These are phyloP conservation scores for Ctena decussata DNA, from an alignment of 2,888 invertebrate genomes.

Conservation along the genomic window DNA sequence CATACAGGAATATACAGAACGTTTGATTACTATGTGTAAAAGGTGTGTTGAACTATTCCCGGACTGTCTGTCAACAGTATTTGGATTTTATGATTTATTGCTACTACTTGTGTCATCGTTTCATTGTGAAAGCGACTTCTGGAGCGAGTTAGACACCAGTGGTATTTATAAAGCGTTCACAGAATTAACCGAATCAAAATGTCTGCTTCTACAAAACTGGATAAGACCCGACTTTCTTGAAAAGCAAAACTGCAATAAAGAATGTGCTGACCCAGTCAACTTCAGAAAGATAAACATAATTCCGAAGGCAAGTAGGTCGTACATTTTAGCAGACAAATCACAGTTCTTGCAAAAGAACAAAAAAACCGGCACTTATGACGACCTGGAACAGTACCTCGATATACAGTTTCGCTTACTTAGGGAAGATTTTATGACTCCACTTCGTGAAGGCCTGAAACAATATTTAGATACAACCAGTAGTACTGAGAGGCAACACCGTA, in stretches of 20 bases:
- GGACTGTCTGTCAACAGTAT: not conserved
- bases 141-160: not conserved
- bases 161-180: not conserved
- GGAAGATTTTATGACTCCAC: slow-evolving; percentile 93
- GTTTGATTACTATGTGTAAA: not conserved
- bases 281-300: not conserved
- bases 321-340: not conserved
- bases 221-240: not conserved
- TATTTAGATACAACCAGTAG: slow-evolving; percentile 14
- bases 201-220: not conserved
- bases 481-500: not conserved
- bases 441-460: slow-evolving; percentile 89
- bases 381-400: slow-evolving; percentile 92
- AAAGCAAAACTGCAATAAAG: too few species aligned
- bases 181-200: not conserved
- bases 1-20: not conserved
- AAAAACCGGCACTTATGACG: slow-evolving; percentile 90
- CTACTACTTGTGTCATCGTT: not conserved
- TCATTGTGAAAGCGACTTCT: not conserved
- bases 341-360: slow-evolving; percentile 87
- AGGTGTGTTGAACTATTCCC: not conserved
- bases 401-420: slow-evolving; percentile 92
- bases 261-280: not conserved
- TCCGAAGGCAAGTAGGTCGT: not conserved
- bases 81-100: not conserved